Evolutionary conservation across 2,113 vertebrate species (phyloP), one percentile per base, ranked within the genome.

Genomic region (Microtus oregoni): DNA sequence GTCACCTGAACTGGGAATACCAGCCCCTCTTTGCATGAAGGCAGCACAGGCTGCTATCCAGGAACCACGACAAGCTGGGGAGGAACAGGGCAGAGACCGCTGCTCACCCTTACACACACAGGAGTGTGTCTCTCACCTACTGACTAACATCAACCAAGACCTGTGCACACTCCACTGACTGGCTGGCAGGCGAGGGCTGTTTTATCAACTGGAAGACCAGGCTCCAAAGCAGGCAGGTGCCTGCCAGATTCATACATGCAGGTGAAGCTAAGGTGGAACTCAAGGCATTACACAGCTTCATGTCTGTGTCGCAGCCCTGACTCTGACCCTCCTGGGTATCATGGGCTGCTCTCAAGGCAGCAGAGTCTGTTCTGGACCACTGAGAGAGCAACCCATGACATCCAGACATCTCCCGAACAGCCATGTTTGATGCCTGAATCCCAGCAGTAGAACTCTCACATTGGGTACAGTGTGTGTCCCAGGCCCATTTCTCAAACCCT

Each of bases 41-140:
- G 15, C 47, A 38, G n/a, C 30, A 55, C n/a, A 70, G 52, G 0
- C 8, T 68, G 44, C 58, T 41, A 44, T 79, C 52, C 24, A 41
- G 63, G 77, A 86, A 50, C 9, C 55, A 55, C 14, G 38, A 30
- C 32, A 61, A 44, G 61, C 26, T 26, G 41, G 77, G 32, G 50
- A 68, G 20, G n/a, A 13, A 13, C 7, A 3, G 3, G 19, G 13
- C 24, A 65, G 85, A 92, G 50, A 17, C 44, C 13, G 14, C 28
- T 9, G 0, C 0, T 1, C n/a, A 41, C 7, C 0, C 26, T 22
- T 41, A 24, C 35, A 32, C 72, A 11, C 1, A 9, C 1, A 8
- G 44, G 22, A 50, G 67, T 20, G 38, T 32, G 41, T 65, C 10
- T n/a, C 11, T 55, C 24, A n/a, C 38, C 63, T 24, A 24, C 20